phyloP scores from a whole-genome alignment of 2,113 vertebrate genomes.

The Scartelaos histophorus region DNA sequence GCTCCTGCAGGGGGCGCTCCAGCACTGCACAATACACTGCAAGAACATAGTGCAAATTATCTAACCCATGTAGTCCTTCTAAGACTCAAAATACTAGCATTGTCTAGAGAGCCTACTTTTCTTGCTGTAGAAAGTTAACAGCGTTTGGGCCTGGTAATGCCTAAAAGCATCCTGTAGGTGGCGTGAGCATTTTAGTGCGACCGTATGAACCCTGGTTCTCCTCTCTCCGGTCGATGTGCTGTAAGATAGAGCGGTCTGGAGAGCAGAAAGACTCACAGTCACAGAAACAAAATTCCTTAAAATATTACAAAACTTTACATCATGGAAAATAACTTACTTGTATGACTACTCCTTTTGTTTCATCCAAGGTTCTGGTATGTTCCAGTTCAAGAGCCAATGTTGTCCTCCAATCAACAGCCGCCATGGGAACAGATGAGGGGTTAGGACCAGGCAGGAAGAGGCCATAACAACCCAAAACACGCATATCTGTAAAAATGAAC shows the following conservation, averaged over 20 bases:
- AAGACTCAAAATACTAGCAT: not conserved
- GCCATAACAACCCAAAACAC: constrained; percentile 76
- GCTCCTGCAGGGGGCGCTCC: constrained; percentile 73
- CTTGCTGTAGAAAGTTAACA: constrained; percentile 80
- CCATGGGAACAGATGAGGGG: constrained; percentile 67
- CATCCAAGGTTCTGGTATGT: constrained; percentile 72
- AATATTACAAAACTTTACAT: not conserved
- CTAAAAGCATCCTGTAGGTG: constrained; percentile 76
- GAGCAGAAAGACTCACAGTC: not conserved
- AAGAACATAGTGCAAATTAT: not conserved
- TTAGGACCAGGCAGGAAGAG: constrained; percentile 56
- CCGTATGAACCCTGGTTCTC: constrained; percentile 73
- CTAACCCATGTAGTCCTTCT: not conserved
- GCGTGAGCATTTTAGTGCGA: constrained; percentile 68
- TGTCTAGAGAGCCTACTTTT: constrained; percentile 61
- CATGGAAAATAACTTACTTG: constrained; percentile 58
- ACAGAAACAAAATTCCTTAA: not conserved
- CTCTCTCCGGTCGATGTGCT: constrained; percentile 59
- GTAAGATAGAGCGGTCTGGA: constrained; percentile 72
- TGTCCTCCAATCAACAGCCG: constrained; percentile 67
- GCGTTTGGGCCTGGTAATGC: constrained; percentile 76
- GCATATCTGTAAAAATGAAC: constrained; percentile 62
- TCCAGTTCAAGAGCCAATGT: constrained; percentile 74
- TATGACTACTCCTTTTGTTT: constrained; percentile 66
- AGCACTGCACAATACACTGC: constrained; percentile 69